Percentiles rank a stretch among this genome's conserved stretches.
phyloP scores from a whole-genome alignment of 2,113 vertebrate species.

The Mastomys natalensis region DNA sequence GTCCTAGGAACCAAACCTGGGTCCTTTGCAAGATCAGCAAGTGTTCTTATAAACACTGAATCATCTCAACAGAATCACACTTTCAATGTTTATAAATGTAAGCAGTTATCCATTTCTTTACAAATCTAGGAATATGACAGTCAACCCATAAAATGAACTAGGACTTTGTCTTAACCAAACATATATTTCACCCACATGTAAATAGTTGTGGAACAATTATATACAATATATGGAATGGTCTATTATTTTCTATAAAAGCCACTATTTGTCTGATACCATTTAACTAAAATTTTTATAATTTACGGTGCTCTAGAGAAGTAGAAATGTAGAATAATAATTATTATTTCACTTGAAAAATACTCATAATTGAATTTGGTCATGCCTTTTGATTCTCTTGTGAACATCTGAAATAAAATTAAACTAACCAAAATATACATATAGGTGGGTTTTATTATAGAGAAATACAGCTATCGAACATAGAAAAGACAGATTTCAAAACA shows the following conservation, averaged over 20 bases:
- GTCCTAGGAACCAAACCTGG: neutral
- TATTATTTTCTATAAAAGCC: neutral
- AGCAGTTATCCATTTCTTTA: neutral
- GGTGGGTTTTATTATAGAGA: neutral
- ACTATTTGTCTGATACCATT: neutral
- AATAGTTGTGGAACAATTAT: constrained; percentile 34
- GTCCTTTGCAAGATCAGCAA: neutral
- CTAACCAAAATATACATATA: neutral
- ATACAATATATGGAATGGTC: neutral
- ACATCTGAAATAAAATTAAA: constrained; percentile 38
- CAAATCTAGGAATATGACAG: constrained; percentile 10
- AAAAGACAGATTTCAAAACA: constrained; percentile 42
- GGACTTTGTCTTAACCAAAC: neutral
- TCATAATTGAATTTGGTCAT: constrained; percentile 35
- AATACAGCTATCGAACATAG: neutral
- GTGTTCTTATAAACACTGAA: neutral
- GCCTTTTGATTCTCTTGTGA: constrained; percentile 34
- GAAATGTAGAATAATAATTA: neutral
- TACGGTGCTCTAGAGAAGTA: neutral
- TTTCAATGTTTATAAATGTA: constrained; percentile 7
- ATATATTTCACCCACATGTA: neutral
- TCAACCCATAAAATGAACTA: constrained; percentile 28
- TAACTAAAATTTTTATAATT: constrained; percentile 35
- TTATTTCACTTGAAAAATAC: constrained; percentile 33
- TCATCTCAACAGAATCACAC: neutral